Evolutionary conservation across 2,888 invertebrate species (phyloP).

Genomic region (Lycaena phlaeas): DNA sequence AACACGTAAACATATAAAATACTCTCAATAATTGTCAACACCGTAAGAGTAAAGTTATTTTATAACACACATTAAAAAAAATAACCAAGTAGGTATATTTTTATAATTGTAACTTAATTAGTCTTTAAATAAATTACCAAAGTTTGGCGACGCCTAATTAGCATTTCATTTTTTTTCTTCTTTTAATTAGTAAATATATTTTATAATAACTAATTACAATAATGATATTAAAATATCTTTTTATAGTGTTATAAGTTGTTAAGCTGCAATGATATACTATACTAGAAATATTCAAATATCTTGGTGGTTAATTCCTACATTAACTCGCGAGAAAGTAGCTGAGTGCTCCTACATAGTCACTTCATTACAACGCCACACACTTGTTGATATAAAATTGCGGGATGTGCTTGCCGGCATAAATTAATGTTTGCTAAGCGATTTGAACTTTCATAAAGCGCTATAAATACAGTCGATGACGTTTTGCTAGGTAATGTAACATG

Average conservation of each 20-base stretch:
- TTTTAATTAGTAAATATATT: no score
- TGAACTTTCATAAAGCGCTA: neutral
- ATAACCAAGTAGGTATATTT: no score
- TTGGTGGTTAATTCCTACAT: neutral
- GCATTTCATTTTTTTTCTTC: no score
- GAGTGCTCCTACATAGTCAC: neutral
- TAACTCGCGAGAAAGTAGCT: constrained; percentile 5
- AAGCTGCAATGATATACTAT: neutral
- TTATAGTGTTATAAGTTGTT: neutral
- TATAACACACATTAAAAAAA: no score
- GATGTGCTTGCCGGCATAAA: neutral
- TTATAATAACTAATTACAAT: no score
- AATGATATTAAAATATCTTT: no score
- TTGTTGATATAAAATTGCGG: neutral
- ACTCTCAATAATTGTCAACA: no score
- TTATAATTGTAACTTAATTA: no score
- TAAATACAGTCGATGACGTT: neutral
- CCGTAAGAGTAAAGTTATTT: no score
- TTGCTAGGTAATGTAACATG: neutral
- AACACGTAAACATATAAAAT: no score
- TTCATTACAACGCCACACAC: neutral
- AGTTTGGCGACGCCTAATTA: no score
- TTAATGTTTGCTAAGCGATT: constrained; percentile 5
- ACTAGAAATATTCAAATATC: neutral
- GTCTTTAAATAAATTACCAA: no score